Evolutionary conservation across 2,113 vertebrate species (phyloP).

Genomic region (Bubo blakistoni): DNA sequence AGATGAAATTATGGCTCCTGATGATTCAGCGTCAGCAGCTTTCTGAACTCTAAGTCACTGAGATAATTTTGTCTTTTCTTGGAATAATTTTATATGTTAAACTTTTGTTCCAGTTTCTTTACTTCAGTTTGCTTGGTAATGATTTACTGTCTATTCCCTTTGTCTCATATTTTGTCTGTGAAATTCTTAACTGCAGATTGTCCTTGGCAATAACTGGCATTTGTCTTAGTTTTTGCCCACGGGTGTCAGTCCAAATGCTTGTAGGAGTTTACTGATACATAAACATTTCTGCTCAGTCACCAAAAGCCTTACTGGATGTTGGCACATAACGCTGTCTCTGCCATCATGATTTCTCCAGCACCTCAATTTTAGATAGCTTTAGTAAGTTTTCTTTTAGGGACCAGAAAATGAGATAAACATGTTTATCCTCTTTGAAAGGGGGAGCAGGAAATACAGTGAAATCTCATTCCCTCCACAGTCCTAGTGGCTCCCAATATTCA

Average conservation of each 20-base stretch:
- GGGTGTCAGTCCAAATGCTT: neutral
- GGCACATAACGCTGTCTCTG: neutral
- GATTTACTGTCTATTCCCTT: neutral
- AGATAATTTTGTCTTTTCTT: neutral
- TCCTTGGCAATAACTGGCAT: neutral
- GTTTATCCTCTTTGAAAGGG: neutral
- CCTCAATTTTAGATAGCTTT: neutral
- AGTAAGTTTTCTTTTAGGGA: neutral
- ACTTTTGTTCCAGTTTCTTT: neutral
- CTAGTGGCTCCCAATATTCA: neutral
- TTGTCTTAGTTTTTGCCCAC: neutral
- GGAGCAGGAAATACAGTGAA: neutral
- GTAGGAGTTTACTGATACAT: neutral
- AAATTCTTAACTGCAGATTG: neutral
- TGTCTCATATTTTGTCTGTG: neutral
- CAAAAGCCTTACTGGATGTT: neutral
- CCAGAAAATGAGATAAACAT: neutral
- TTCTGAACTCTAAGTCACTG: neutral
- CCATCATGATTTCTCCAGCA: neutral
- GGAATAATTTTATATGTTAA: neutral
- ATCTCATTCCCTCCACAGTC: neutral
- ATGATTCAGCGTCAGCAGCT: neutral
- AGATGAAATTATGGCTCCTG: neutral
- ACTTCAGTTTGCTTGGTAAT: neutral
- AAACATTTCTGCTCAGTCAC: neutral